These are phyloP conservation scores for Protosalanx chinensis DNA, from an alignment of 2,797 vertebrate genomes.

Conservation along the genomic window DNA sequence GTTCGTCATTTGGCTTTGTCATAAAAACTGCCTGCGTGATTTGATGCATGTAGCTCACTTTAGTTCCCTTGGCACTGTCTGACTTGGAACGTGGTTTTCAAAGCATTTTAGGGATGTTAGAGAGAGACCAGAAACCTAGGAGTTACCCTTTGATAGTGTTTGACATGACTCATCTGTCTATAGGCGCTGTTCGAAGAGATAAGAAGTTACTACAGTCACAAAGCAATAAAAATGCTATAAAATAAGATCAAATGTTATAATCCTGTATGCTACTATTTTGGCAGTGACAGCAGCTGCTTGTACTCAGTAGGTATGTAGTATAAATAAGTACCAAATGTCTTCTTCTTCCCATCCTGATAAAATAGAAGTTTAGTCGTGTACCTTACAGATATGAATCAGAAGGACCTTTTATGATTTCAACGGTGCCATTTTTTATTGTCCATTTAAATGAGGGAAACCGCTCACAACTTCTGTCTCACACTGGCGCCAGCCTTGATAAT, in stretches of 20 bases:
- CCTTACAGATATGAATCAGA: constrained; percentile 28
- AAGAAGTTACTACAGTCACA: neutral
- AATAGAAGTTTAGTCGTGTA: constrained; percentile 61
- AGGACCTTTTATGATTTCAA: constrained; percentile 6
- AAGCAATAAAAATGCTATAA: constrained; percentile 39
- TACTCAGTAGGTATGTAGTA: constrained; percentile 43
- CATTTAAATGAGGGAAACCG: constrained; percentile 45
- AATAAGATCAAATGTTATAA: constrained; percentile 45
- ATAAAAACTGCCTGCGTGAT: no score
- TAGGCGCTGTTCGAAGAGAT: neutral
- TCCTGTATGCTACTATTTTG: constrained; percentile 44
- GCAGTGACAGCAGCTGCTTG: constrained; percentile 35
- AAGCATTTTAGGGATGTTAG: neutral
- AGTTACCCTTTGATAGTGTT: no score
- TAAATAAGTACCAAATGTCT: constrained; percentile 65
- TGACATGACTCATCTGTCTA: neutral
- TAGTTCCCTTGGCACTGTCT: neutral
- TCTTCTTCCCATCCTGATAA: constrained; percentile 32
- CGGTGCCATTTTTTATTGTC: constrained; percentile 44
- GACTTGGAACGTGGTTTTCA: neutral
- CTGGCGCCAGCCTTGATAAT: constrained; percentile 44
- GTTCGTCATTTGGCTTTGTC: no score
- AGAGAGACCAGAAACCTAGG: no score
- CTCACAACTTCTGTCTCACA: constrained; percentile 43
- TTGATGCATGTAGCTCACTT: no score